Evolutionary conservation across 1,140 invertebrate species (phyloP).

Genomic region (Bombus soroeensis): DNA sequence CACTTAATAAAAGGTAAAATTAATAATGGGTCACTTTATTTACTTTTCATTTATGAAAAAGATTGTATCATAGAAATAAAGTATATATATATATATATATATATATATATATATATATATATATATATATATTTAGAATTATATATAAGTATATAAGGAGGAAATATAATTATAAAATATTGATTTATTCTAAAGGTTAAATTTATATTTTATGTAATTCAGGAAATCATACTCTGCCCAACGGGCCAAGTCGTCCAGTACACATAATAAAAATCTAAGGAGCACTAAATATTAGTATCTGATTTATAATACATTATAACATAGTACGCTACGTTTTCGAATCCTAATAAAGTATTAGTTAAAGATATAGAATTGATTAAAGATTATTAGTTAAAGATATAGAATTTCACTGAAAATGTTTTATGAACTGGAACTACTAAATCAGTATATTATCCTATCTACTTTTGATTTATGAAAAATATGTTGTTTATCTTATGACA

Average conservation of each 20-base stretch:
- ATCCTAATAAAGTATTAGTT: neutral
- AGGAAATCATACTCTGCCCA: neutral
- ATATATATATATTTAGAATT: too few species aligned
- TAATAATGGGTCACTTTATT: too few species aligned
- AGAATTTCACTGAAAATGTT: neutral
- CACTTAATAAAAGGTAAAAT: too few species aligned
- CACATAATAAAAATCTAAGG: too few species aligned
- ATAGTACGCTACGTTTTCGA: neutral
- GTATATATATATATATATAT: too few species aligned
- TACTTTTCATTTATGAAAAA: conserved; percentile 4
- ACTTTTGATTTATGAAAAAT: conserved; percentile 6
- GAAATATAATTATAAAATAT: neutral
- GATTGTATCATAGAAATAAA: neutral
- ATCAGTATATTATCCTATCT: neutral
- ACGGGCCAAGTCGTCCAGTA: too few species aligned
- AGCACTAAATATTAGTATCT: too few species aligned
- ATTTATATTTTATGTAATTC: neutral
- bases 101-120: too few species aligned
- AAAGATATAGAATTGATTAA: neutral
- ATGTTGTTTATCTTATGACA: neutral
- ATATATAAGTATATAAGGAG: neutral
- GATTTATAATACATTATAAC: neutral
- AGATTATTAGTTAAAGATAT: neutral
- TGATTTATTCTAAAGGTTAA: neutral
- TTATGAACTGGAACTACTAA: too few species aligned